These are phyloP conservation scores for Hemicordylus capensis DNA, from an alignment of 2,113 vertebrate genomes.

Conservation along the genomic window DNA sequence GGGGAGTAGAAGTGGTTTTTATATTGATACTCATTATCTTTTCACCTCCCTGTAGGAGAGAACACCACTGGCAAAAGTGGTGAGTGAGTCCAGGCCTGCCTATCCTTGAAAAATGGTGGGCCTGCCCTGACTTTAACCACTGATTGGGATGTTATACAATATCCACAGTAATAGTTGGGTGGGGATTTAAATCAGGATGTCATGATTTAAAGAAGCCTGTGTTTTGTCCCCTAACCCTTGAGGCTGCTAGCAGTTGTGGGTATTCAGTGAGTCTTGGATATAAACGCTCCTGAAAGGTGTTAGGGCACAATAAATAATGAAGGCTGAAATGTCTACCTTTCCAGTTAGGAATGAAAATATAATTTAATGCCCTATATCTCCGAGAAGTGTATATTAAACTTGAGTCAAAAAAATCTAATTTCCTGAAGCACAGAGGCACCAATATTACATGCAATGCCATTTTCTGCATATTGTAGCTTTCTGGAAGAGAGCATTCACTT, in stretches of 20 bases:
- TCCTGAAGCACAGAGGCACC: neutral
- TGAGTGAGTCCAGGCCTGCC: no score
- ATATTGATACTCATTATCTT: no score
- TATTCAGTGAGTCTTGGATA: neutral
- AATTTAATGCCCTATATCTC: conserved; percentile 39
- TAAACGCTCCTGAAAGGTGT: conserved; percentile 21
- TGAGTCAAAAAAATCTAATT: neutral
- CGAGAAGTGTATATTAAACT: conserved; percentile 24
- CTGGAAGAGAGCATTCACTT: conserved; percentile 28
- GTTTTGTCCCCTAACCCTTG: neutral
- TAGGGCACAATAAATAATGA: conserved; percentile 41
- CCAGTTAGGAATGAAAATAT: conserved; percentile 30
- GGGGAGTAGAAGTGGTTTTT: no score
- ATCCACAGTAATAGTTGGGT: no score
- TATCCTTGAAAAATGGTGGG: no score
- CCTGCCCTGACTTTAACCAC: neutral
- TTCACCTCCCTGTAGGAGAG: no score
- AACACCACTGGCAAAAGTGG: no score
- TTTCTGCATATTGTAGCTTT: conserved; percentile 39
- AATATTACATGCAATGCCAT: conserved; percentile 10
- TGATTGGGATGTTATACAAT: neutral
- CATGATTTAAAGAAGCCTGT: neutral
- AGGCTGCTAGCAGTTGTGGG: neutral
- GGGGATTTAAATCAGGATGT: neutral
- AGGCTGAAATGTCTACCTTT: conserved; percentile 48